Base-by-base conservation (phyloP, 1,140 invertebrate genomes). In the Protaetia brevitarsis region DNA sequence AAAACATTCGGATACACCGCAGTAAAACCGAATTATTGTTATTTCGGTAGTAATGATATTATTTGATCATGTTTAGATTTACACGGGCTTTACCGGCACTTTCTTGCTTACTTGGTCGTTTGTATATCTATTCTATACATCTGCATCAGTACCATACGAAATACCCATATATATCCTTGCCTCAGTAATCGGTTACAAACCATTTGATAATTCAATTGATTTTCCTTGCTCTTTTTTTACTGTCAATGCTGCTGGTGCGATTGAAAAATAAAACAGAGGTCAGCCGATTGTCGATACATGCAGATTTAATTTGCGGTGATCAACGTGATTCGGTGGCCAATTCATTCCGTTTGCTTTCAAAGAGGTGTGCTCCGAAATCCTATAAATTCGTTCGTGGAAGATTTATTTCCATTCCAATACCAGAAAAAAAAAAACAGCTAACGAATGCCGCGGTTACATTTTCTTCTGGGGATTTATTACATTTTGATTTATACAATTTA, bases 271-370 rank as follows among this genome's bases (percentile, higher is more conserved):
- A 51, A 51, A 51, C 41, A 37, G 10, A 51, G 19, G 10, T 8
- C 3, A 10, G 41, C 2, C 6, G 26, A 51, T 23, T 10, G 41
- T 51, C 41, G 41, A 51, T 51, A 19, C 41, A 51, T 51, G 41
- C 41, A 51, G 19, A 51, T 51, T 51, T 51, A 51, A 51, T 51
- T 51, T 51, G 41, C 16, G 19, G 41, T 23, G 41, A 51, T 51
- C 41, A 51, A 51, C 41, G 41, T 51, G 19, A 23, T 19, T 23
- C 13, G 11, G 11, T 3, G 19, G 41, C 5, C 41, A 51, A 51
- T 51, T 23, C 41, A 19, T 51, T 23, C 26, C 41, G 26, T 51
- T 51, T 16, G 41, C 41, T 51, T 51, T 51, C 19, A 51, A 51
- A 26, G 41, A 51, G 41, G 41, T 51, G 41, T 51, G 41, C 41